These are phyloP conservation scores for Lysiphlebus fabarum DNA, from an alignment of 1,140 invertebrate species.

Conservation along the genomic window DNA sequence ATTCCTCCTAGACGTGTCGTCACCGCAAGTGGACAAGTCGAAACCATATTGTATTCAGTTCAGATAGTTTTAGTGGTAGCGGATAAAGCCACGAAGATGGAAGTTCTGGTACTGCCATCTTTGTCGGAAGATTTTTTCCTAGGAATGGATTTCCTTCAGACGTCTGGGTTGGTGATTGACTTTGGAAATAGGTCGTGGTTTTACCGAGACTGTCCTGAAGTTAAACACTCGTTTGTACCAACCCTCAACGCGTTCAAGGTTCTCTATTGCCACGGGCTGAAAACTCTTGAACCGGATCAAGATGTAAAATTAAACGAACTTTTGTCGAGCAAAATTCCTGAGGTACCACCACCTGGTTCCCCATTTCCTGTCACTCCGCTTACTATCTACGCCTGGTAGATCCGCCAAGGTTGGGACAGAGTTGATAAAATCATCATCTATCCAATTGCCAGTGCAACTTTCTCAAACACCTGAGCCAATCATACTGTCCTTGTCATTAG, in stretches of 20 bases:
- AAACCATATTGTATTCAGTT: neutral
- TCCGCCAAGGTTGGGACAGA: too few relatives aligned
- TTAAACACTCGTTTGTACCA: neutral
- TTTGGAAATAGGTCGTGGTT: constrained; percentile 3
- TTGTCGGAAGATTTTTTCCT: constrained; percentile 18
- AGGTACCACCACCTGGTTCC: too few relatives aligned
- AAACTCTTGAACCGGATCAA: neutral
- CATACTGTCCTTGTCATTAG: too few relatives aligned
- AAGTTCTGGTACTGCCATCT: constrained; percentile 4
- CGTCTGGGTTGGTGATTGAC: constrained; percentile 3
- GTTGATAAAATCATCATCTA: too few relatives aligned
- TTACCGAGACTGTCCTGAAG: constrained; percentile 6
- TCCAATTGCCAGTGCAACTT: too few relatives aligned
- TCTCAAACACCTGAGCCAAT: too few relatives aligned
- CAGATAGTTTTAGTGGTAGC: neutral
- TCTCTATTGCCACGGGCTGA: neutral
- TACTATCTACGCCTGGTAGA: neutral
- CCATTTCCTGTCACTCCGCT: neutral
- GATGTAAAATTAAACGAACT: neutral
- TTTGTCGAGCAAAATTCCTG: neutral
- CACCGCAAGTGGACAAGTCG: neutral
- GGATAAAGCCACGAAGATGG: neutral
- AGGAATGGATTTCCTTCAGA: constrained; percentile 16
- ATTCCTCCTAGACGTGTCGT: neutral
- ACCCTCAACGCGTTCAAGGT: neutral